A percentile compares a stretch with the other conserved stretches of the same genome.
phyloP scores from a whole-genome alignment of 2,113 vertebrate genomes.

The Parus major region DNA sequence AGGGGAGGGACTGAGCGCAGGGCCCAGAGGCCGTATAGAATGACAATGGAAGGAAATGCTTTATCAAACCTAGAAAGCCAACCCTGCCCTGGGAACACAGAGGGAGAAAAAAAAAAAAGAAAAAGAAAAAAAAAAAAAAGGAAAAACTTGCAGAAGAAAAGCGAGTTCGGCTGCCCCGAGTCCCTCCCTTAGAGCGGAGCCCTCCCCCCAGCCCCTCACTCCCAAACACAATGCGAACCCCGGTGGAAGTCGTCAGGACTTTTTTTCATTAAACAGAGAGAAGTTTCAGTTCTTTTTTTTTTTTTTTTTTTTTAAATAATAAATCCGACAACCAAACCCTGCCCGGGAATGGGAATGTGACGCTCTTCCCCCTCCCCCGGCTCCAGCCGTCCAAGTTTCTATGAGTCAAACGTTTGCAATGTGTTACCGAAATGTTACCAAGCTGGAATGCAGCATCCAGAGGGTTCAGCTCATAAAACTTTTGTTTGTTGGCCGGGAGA shows the following conservation, averaged over 20 bases:
- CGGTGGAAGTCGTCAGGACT: background rate
- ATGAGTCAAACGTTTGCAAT: conserved; percentile 76
- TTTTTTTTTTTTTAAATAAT: too few species aligned
- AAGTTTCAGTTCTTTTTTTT: background rate
- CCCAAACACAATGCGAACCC: background rate
- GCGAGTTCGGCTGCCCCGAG: background rate
- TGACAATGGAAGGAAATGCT: conserved; percentile 76
- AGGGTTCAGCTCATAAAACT: conserved; percentile 44
- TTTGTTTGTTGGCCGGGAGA: conserved; percentile 18
- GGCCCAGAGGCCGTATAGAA: conserved; percentile 67
- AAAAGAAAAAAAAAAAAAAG: background rate
- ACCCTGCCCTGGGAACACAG: conserved; percentile 64
- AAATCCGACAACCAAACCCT: conserved; percentile 8
- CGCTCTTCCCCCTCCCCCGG: conserved; percentile 45
- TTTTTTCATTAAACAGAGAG: background rate
- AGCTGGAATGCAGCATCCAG: conserved; percentile 64
- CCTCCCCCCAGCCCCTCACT: background rate
- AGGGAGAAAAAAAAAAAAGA: background rate
- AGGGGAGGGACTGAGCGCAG: conserved; percentile 62
- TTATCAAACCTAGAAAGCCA: conserved; percentile 73
- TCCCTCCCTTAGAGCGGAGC: conserved; percentile 38
- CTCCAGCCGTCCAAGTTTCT: conserved; percentile 66
- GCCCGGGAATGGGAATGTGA: conserved; percentile 50
- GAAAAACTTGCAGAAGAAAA: conserved; percentile 15
- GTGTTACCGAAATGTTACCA: conserved; percentile 71